phyloP scores from a whole-genome alignment of 2,113 vertebrate species.

The Helogale parvula region DNA sequence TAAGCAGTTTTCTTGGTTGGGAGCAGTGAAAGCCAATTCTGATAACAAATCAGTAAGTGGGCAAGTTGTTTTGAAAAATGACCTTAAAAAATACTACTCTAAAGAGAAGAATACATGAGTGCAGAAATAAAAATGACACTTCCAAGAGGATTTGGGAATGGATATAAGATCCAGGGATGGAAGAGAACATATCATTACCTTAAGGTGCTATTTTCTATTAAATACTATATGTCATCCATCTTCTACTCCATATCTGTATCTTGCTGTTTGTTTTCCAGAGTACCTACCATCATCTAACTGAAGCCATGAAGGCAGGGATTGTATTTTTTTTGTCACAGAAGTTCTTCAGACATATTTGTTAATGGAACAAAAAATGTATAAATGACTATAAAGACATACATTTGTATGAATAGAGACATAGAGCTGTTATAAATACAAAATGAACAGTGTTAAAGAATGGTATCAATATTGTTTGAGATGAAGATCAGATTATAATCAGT shows the following conservation, averaged over 20 bases:
- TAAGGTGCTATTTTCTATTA: neutral
- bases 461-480: neutral
- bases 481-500: neutral
- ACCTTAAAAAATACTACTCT: neutral
- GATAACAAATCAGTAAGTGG: neutral
- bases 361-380: neutral
- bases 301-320: neutral
- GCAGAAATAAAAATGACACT: neutral
- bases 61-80: neutral
- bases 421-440: neutral
- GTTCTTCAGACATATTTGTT: neutral
- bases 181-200: neutral
- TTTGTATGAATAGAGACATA: neutral
- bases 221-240: neutral
- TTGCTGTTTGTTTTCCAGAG: neutral
- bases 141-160: neutral
- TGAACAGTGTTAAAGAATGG: neutral
- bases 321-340: neutral
- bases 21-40: neutral
- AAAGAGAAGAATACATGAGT: neutral
- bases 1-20: neutral
- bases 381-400: neutral
- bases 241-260: no score
- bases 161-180: neutral
- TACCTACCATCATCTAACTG: neutral